Evolutionary conservation across 2,113 vertebrate genomes (phyloP), one percentile per base, ranked within the genome.

Genomic region (Budorcas taxicolor): DNA sequence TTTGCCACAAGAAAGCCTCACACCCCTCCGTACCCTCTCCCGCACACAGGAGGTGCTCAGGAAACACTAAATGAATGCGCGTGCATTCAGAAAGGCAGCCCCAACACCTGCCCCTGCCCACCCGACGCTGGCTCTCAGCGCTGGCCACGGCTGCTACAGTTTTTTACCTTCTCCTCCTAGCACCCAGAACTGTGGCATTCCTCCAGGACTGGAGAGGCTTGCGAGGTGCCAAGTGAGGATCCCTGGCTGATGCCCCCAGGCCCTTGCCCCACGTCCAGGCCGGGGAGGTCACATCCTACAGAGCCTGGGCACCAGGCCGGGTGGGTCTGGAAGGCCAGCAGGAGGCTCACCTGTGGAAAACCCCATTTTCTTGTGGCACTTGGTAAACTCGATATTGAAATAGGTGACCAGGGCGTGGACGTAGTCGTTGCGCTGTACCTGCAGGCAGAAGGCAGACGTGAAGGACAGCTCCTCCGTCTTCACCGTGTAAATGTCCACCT

Each of bases 371-470:
- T 99, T 99, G 98, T 99, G 99, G 99, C 99, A 99, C 98, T 99
- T 99, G 0, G 99, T 99, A 99, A 99, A 99, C 98, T 99, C 99
- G 1, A 99, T 99, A 98, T 99, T 99, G 98, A 99, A 99, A 98
- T 99, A 99, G 95, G 99, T 99, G 98, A 99, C 99, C 97, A 99
- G 98, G 29, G 99, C 99, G 0, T 99, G 99, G 97, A 99, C 98
- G 60, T 99, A 99, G 98, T 99, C 99, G 0, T 99, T 99, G 91
- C 99, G 99, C 98, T 99, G 99, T 97, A 99, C 99, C 98, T 99
- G 99, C 97, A 99, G 99, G 98, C 99, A 99, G 98, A 99, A 99
- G 1, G 99, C 98, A 43, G 99, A 99, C n/a, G 99, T 99, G 97
- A 99, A 99, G 2, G 99, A 99, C 90, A 99, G 95, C 93, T 99